phyloP scores from a whole-genome alignment of 1,140 invertebrate genomes.

The Rhizoglyphus robini region DNA sequence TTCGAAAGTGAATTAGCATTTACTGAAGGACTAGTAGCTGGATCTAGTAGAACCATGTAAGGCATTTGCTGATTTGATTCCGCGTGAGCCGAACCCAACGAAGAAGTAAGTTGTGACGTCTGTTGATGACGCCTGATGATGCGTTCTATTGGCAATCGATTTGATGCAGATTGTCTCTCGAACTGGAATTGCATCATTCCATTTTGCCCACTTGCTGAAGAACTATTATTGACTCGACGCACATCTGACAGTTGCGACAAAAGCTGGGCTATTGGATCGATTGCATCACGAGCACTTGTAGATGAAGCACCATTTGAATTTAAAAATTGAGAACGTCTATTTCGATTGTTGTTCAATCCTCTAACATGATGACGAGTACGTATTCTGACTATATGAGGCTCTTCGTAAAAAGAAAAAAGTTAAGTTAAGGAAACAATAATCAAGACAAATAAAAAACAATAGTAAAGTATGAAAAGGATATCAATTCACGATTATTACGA shows the following conservation, averaged over 20 bases:
- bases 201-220: constrained; percentile 64
- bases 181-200: constrained; percentile 77
- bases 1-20: background rate
- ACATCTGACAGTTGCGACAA: constrained; percentile 81
- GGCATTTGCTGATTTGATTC: constrained; percentile 4
- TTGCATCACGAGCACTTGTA: constrained; percentile 62
- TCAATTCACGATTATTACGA: constrained; percentile 43
- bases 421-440: constrained; percentile 7
- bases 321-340: constrained; percentile 50
- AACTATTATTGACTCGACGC: constrained; percentile 48
- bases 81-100: background rate
- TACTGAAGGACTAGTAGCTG: background rate
- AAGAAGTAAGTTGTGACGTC: background rate
- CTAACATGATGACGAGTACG: constrained; percentile 67
- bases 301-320: constrained; percentile 39
- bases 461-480: constrained; percentile 32
- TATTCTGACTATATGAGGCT: constrained; percentile 27
- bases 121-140: constrained; percentile 18
- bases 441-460: background rate
- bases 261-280: constrained; percentile 83
- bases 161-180: constrained; percentile 35
- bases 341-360: constrained; percentile 55
- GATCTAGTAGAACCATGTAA: constrained; percentile 20
- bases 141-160: constrained; percentile 17
- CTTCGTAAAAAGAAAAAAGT: constrained; percentile 19